Conservation (phyloP, 2,797 vertebrate species). For the Hypotaenidia philippensis region DNA sequence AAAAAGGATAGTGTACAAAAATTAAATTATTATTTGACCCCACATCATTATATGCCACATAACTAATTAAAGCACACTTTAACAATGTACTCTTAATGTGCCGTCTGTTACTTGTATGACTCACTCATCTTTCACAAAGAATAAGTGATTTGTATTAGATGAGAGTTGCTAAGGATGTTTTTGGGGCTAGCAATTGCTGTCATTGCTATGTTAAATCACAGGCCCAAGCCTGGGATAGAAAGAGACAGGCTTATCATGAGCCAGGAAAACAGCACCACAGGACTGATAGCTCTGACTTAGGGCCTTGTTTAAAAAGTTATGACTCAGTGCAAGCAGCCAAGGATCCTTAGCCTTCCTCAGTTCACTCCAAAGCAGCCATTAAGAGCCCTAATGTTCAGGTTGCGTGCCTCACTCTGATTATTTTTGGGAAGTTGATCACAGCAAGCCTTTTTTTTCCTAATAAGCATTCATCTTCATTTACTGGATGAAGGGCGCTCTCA, state of each 20-base stretch:
- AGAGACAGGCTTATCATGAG: slow-evolving; percentile 86
- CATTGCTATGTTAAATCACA: slow-evolving; percentile 83
- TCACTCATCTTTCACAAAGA: slow-evolving; percentile 83
- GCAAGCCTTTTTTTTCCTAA: slow-evolving; percentile 75
- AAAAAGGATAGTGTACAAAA: slow-evolving; percentile 85
- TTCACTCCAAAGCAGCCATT: slow-evolving; percentile 77
- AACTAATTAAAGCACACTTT: slow-evolving; percentile 85
- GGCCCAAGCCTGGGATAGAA: slow-evolving; percentile 81
- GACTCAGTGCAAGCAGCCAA: slow-evolving; percentile 80
- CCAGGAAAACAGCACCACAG: slow-evolving; percentile 81
- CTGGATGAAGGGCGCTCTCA: slow-evolving; percentile 73
- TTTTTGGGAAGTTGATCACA: slow-evolving; percentile 79
- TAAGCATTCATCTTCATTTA: slow-evolving; percentile 84
- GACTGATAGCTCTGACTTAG: slow-evolving; percentile 84
- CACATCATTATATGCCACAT: slow-evolving; percentile 86
- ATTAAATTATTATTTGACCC: slow-evolving; percentile 92
- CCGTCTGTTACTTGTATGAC: slow-evolving; percentile 79
- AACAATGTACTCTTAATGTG: slow-evolving; percentile 84
- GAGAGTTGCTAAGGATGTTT: slow-evolving; percentile 80
- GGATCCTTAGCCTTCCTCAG: slow-evolving; percentile 71
- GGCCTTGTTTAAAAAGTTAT: slow-evolving; percentile 85
- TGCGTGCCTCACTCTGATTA: slow-evolving; percentile 84
- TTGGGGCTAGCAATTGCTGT: slow-evolving; percentile 81
- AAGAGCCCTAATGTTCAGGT: slow-evolving; percentile 83
- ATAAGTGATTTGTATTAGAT: slow-evolving; percentile 88